Conservation (phyloP, 2,888 invertebrate species). For the Dilophus febrilis region DNA sequence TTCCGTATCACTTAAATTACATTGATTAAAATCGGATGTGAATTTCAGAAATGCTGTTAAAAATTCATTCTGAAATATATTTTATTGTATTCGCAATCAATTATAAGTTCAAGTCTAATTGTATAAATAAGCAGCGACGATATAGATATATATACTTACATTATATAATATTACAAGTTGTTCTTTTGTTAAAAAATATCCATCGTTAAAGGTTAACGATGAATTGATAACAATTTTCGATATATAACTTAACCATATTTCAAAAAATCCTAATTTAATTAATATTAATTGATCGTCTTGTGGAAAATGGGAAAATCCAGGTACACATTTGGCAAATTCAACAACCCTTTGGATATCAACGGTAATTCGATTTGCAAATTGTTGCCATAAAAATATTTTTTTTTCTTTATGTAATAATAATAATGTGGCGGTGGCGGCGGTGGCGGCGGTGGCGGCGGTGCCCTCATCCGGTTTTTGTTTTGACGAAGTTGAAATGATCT, state of each 20-base stretch:
- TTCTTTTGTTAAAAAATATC: slow-evolving; percentile 61
- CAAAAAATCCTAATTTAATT: slow-evolving; percentile 92
- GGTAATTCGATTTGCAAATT: slow-evolving; percentile 69
- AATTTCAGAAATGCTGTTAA: slow-evolving; percentile 68
- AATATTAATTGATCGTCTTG: slow-evolving; percentile 95
- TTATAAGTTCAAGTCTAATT: no score
- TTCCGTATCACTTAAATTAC: slow-evolving; percentile 76
- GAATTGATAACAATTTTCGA: slow-evolving; percentile 60
- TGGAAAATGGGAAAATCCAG: slow-evolving; percentile 75
- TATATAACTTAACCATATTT: slow-evolving; percentile 83
- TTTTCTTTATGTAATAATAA: slow-evolving; percentile 51
- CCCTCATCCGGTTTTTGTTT: no score
- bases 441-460: no score
- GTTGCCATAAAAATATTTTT: slow-evolving; percentile 75
- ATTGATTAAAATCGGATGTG: slow-evolving; percentile 51
- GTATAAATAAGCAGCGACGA: no score
- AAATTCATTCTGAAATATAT: slow-evolving; percentile 57
- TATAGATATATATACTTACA: slow-evolving; percentile 39
- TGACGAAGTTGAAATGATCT: no score
- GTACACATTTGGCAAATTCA: slow-evolving; percentile 89
- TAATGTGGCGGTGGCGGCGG: slow-evolving; percentile 42
- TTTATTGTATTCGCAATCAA: not conserved
- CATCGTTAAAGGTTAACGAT: slow-evolving; percentile 78
- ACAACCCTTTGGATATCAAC: slow-evolving; percentile 87
- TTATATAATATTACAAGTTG: slow-evolving; percentile 80